Percentiles rank a stretch among this genome's conserved stretches.
These are phyloP conservation scores for Micrasema minimum DNA, from an alignment of 1,140 invertebrate genomes.

Conservation along the genomic window DNA sequence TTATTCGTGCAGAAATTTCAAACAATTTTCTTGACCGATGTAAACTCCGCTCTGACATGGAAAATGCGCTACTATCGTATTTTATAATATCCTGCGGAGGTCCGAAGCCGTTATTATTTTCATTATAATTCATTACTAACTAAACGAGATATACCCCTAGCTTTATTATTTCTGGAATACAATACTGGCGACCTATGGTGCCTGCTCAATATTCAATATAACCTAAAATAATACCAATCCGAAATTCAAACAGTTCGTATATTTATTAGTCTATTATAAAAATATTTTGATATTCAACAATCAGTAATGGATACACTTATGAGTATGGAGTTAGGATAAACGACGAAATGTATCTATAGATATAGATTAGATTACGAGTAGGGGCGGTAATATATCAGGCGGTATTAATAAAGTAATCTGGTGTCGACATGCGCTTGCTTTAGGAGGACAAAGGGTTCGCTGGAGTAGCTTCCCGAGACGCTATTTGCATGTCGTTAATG, in stretches of 20 bases:
- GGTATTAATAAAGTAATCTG: constrained; percentile 30
- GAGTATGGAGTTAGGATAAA: no score
- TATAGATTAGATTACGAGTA: background rate
- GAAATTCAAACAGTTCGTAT: no score
- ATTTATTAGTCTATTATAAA: background rate
- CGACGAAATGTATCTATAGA: background rate
- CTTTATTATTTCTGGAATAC: background rate
- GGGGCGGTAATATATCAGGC: constrained; percentile 11
- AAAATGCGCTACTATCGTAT: constrained; percentile 10
- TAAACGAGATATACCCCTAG: background rate
- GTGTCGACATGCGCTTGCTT: constrained; percentile 1
- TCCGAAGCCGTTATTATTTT: background rate
- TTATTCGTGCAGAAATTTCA: constrained; percentile 5
- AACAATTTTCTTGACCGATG: constrained; percentile 13
- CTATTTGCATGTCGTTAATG: constrained; percentile 50
- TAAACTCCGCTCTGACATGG: background rate
- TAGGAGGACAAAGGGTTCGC: constrained; percentile 15
- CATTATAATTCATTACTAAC: background rate
- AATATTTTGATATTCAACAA: background rate
- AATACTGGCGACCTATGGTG: no score
- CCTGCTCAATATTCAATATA: no score
- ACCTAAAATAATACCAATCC: no score
- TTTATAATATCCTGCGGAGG: constrained; percentile 16
- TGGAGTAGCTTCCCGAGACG: constrained; percentile 20
- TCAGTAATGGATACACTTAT: no score